Percentiles rank a stretch among this genome's conserved stretches.
Evolutionary conservation across 2,113 vertebrate species (phyloP).

Genomic region (Tachuris rubrigastra): DNA sequence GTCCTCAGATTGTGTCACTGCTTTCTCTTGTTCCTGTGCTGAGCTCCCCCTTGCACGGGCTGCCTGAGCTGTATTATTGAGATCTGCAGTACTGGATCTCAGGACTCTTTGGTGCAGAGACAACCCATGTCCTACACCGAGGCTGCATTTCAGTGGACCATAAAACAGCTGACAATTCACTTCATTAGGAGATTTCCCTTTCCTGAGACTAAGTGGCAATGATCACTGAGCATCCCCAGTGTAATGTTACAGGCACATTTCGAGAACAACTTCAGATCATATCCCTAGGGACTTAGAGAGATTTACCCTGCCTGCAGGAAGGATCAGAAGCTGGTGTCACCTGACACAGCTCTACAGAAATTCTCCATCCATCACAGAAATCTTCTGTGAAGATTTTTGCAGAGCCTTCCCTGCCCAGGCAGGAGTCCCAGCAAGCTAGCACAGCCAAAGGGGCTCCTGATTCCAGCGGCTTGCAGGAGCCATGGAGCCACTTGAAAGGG

Average conservation of each 20-base stretch:
- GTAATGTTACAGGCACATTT: accelerated
- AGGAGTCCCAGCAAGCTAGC: not conserved
- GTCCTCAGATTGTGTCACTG: not conserved
- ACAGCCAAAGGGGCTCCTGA: not conserved
- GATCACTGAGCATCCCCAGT: not conserved
- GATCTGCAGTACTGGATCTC: not conserved
- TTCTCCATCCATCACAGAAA: not conserved
- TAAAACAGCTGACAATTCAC: not conserved
- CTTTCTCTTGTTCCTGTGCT: not conserved
- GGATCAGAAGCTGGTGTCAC: not conserved
- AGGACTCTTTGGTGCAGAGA: not conserved
- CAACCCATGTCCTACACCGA: accelerated
- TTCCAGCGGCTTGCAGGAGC: not conserved
- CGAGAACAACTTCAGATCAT: accelerated
- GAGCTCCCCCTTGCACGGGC: not conserved
- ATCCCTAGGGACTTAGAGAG: not conserved
- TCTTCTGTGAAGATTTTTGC: not conserved
- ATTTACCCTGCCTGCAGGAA: not conserved
- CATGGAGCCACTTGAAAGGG: accelerated
- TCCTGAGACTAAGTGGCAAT: accelerated
- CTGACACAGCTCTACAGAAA: not conserved
- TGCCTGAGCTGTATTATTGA: accelerated
- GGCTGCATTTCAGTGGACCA: not conserved
- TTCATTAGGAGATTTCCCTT: not conserved
- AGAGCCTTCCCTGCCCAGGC: not conserved